phyloP scores from a whole-genome alignment of 2,113 vertebrate genomes.

The Mormoops blainvillei region DNA sequence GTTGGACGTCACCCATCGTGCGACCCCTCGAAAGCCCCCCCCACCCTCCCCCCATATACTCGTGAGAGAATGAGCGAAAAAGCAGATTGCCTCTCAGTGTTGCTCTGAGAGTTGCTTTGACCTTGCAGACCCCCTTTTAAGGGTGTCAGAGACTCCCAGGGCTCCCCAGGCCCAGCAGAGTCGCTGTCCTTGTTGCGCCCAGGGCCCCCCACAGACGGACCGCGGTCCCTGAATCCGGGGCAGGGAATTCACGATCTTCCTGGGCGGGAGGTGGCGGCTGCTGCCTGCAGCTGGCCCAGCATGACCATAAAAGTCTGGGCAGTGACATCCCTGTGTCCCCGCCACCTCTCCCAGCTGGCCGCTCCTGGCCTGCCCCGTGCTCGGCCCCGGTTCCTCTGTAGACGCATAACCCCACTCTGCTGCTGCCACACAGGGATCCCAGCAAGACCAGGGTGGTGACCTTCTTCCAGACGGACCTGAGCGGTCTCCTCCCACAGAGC shows the following conservation, averaged over 20 bases:
- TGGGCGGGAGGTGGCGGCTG: background rate
- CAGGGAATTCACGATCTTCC: too few relatives aligned
- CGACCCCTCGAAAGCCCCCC: background rate
- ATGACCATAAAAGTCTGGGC: background rate
- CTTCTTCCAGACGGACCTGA: constrained; percentile 96
- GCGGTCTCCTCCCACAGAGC: constrained; percentile 89
- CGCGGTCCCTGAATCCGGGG: accelerated
- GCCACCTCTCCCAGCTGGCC: accelerated
- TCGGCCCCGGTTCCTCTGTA: accelerated
- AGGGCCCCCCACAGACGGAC: background rate
- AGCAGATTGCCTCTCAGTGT: background rate
- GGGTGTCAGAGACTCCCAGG: background rate
- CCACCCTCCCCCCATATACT: accelerated
- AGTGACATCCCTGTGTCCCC: accelerated
- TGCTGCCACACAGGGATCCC: constrained; percentile 83
- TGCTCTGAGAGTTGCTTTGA: background rate
- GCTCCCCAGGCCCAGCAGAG: too few relatives aligned
- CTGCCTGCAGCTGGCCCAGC: background rate
- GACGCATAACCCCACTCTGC: accelerated
- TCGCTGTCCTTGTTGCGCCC: background rate
- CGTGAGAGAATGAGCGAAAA: background rate
- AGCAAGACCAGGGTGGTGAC: constrained; percentile 86
- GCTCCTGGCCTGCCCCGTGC: accelerated
- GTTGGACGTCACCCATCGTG: too few relatives aligned
- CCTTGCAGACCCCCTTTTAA: background rate